Conservation (phyloP, 2,113 vertebrate species). For the Hyperoodon ampullatus region DNA sequence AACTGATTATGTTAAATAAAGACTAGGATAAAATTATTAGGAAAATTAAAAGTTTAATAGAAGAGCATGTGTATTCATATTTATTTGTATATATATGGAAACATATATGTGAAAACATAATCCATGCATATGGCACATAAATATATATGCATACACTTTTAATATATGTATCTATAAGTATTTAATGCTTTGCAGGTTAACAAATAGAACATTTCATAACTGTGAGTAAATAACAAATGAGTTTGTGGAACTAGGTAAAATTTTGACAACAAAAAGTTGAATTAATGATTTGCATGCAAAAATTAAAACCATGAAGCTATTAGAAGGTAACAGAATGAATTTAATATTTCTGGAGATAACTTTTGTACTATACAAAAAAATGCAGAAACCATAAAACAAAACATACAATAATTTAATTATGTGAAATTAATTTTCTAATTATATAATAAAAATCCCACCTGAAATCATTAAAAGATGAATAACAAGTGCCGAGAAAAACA, state of each 20-base stretch:
- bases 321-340: background rate
- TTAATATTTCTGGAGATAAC: background rate
- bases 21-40: background rate
- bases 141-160: background rate
- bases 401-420: background rate
- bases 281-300: conserved; percentile 18
- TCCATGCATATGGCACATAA: background rate
- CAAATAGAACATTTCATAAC: background rate
- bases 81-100: background rate
- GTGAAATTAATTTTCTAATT: background rate
- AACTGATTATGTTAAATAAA: background rate
- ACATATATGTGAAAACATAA: background rate
- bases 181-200: background rate
- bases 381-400: conserved; percentile 21
- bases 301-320: background rate
- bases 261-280: background rate
- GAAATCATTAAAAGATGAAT: conserved; percentile 33
- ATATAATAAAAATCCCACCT: background rate
- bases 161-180: background rate
- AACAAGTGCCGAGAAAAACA: background rate
- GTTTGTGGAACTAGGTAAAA: background rate
- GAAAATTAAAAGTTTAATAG: conserved; percentile 19
- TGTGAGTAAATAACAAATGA: background rate
- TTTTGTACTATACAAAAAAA: background rate
- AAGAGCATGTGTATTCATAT: background rate